A percentile compares a stretch with the other conserved stretches of the same genome.
These are phyloP conservation scores for Lepidothrix coronata DNA, from an alignment of 2,113 vertebrate genomes.

Conservation along the genomic window DNA sequence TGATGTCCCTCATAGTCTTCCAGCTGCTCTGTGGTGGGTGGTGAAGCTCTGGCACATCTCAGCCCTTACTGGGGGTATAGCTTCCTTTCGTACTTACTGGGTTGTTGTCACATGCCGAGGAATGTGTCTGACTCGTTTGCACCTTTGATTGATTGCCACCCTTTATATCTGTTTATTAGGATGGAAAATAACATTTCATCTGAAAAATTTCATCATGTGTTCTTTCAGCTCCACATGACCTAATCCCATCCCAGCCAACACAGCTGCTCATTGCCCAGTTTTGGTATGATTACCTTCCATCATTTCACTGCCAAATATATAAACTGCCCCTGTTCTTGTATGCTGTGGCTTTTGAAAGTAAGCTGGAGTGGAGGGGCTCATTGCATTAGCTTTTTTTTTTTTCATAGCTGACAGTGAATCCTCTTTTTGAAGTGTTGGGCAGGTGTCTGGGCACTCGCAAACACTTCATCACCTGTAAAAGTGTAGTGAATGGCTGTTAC, in stretches of 20 bases:
- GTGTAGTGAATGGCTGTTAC: not conserved
- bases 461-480: not conserved
- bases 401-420: not conserved
- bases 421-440: not conserved
- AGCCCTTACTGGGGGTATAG: not conserved
- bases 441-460: not conserved
- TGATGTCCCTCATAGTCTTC: not conserved
- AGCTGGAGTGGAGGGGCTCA: not conserved
- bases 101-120: not conserved
- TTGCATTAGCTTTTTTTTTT: not conserved
- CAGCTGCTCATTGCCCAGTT: not conserved
- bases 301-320: not conserved
- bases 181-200: conserved; percentile 34
- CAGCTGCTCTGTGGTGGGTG: not conserved
- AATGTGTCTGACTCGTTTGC: not conserved
- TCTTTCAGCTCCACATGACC: conserved; percentile 18
- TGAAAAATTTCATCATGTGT: conserved; percentile 2
- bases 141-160: conserved; percentile 7
- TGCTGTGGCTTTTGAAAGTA: not conserved
- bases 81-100: not conserved
- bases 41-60: not conserved
- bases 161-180: not conserved
- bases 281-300: not conserved
- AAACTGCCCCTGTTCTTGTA: not conserved
- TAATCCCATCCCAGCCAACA: not conserved